Conservation (phyloP, 2,888 invertebrate species). For the Tipula confusa region DNA sequence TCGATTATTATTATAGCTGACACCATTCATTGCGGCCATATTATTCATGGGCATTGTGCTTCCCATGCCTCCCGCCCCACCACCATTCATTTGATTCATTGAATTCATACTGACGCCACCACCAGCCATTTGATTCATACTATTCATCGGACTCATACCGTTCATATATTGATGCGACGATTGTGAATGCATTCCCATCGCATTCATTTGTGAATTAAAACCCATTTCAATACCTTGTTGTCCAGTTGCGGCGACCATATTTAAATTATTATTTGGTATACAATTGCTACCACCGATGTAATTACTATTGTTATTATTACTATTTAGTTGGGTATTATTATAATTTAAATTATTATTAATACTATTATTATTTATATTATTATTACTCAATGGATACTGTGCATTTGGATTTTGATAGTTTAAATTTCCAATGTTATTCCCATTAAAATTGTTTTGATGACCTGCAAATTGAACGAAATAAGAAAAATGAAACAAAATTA, state of each 20-base stretch:
- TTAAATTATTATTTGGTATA: constrained; percentile 36
- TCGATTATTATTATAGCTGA: constrained; percentile 45
- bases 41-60: constrained; percentile 40
- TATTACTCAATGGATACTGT: constrained; percentile 28
- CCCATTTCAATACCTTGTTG: constrained; percentile 49
- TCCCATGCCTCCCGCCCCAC: constrained; percentile 49
- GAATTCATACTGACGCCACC: constrained; percentile 39
- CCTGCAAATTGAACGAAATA: too few species aligned
- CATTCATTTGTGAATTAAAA: constrained; percentile 47
- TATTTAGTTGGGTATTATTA: background rate
- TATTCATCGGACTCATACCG: constrained; percentile 45
- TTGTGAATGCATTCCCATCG: constrained; percentile 39
- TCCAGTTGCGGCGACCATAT: constrained; percentile 48
- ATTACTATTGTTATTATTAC: background rate
- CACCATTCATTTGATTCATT: background rate
- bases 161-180: constrained; percentile 46
- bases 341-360: constrained; percentile 9
- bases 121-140: constrained; percentile 40
- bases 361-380: background rate
- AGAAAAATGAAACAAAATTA: background rate
- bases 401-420: constrained; percentile 27
- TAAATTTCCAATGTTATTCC: background rate
- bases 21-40: constrained; percentile 44
- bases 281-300: constrained; percentile 20
- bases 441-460: background rate